Percentiles rank a stretch among this genome's conserved stretches.
phyloP scores from a whole-genome alignment of 2,797 vertebrate genomes.

The Gouania willdenowi region DNA sequence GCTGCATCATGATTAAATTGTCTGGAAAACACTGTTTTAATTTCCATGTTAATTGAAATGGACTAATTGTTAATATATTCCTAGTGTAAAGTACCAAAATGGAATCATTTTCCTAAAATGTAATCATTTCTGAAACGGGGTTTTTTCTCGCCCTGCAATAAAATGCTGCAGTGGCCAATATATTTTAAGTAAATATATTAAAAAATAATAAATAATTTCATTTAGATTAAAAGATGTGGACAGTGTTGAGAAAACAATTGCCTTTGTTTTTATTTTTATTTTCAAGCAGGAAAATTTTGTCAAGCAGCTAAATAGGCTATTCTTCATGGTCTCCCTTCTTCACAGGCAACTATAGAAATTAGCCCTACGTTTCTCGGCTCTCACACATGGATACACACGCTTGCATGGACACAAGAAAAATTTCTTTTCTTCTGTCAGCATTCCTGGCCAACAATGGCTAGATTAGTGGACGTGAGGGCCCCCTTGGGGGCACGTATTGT shows the following conservation, averaged over 20 bases:
- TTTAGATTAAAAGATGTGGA: conserved; percentile 48
- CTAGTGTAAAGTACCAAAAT: conserved; percentile 72
- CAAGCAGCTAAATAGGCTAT: conserved; percentile 88
- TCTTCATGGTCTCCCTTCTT: conserved; percentile 92
- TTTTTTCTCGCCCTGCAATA: conserved; percentile 35
- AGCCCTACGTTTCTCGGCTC: conserved; percentile 99
- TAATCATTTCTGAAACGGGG: conserved; percentile 63
- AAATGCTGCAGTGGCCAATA: conserved; percentile 40
- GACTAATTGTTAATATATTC: conserved; percentile 95
- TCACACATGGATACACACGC: conserved; percentile 99
- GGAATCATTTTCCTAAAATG: conserved; percentile 62
- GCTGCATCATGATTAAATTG: conserved; percentile 93
- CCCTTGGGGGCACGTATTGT: conserved; percentile 98
- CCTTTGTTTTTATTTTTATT: conserved; percentile 72
- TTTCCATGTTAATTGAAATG: conserved; percentile 97
- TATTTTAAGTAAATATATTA: conserved; percentile 31
- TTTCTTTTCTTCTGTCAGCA: conserved; percentile 99
- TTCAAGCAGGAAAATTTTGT: conserved; percentile 79
- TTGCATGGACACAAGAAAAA: conserved; percentile 99
- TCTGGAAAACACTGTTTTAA: conserved; percentile 97
- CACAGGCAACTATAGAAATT: conserved; percentile 99
- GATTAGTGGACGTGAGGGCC: conserved; percentile 99
- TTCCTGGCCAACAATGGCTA: conserved; percentile 99
- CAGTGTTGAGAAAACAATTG: conserved; percentile 75
- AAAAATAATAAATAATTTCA: conserved; percentile 19